Percentiles rank a stretch among this genome's conserved stretches.
These are phyloP conservation scores for Dicycla oo DNA, from an alignment of 2,888 invertebrate species.

Conservation along the genomic window DNA sequence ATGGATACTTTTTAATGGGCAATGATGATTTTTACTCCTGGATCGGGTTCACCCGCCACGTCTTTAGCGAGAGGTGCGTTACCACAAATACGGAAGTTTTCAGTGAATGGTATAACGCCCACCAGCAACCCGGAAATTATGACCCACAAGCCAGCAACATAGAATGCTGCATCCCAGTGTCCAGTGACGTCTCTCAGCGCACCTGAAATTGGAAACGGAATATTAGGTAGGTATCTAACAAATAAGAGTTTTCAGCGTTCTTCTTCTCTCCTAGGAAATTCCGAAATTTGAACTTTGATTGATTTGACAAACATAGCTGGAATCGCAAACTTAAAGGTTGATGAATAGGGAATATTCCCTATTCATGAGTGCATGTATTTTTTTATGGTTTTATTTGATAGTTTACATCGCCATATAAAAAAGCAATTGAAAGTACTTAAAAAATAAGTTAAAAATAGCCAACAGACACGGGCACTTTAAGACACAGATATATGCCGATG, in stretches of 20 bases:
- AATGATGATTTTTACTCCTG: conserved; percentile 85
- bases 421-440: too few relatives aligned
- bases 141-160: conserved; percentile 95
- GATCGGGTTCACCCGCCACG: conserved; percentile 84
- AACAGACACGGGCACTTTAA: too few relatives aligned
- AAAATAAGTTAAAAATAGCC: too few relatives aligned
- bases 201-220: conserved; percentile 71
- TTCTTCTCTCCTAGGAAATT: background rate
- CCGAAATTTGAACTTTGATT: background rate
- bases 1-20: conserved; percentile 75
- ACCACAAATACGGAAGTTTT: conserved; percentile 91
- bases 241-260: background rate
- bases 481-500: too few relatives aligned
- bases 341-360: too few relatives aligned
- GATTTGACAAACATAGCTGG: background rate
- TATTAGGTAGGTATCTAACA: background rate
- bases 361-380: too few relatives aligned
- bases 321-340: background rate
- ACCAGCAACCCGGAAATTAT: conserved; percentile 94
- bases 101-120: conserved; percentile 92
- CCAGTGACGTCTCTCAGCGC: conserved; percentile 91
- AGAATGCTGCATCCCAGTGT: conserved; percentile 95
- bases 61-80: conserved; percentile 87
- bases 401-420: too few relatives aligned
- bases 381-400: too few relatives aligned